phyloP scores from a whole-genome alignment of 1,140 invertebrate species.

The Pemphigus obesinymphae region DNA sequence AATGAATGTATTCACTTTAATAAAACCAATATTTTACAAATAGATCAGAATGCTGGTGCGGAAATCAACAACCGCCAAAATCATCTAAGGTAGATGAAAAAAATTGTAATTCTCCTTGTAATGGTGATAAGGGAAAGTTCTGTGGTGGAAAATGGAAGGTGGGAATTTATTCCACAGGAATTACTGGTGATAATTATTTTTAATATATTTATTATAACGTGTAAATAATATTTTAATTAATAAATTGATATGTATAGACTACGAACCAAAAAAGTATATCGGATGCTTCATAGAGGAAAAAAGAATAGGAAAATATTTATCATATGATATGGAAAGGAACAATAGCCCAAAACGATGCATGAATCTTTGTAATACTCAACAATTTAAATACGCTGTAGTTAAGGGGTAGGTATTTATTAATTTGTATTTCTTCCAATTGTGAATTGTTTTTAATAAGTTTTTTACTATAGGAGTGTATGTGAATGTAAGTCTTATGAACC shows the following conservation, averaged over 20 bases:
- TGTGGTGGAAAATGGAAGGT: constrained; percentile 88
- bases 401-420: neutral
- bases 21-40: neutral
- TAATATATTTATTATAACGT: neutral
- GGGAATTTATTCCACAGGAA: constrained; percentile 80
- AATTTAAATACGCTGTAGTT: constrained; percentile 19
- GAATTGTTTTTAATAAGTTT: too few relatives aligned
- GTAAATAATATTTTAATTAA: neutral
- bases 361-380: constrained; percentile 44
- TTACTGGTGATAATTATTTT: constrained; percentile 60
- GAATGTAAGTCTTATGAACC: neutral
- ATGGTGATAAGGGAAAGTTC: constrained; percentile 62
- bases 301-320: neutral
- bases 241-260: neutral
- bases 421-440: neutral
- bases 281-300: neutral
- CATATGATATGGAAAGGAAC: constrained; percentile 33
- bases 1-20: neutral
- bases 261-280: neutral
- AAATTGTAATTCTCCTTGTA: constrained; percentile 79
- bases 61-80: constrained; percentile 66
- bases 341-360: constrained; percentile 44
- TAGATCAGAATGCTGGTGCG: constrained; percentile 89
- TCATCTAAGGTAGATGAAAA: constrained; percentile 55
- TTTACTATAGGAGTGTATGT: neutral